Percentiles rank a stretch among this genome's conserved stretches.
Conservation (phyloP, 2,797 vertebrate genomes). For the Cossypha caffra region DNA sequence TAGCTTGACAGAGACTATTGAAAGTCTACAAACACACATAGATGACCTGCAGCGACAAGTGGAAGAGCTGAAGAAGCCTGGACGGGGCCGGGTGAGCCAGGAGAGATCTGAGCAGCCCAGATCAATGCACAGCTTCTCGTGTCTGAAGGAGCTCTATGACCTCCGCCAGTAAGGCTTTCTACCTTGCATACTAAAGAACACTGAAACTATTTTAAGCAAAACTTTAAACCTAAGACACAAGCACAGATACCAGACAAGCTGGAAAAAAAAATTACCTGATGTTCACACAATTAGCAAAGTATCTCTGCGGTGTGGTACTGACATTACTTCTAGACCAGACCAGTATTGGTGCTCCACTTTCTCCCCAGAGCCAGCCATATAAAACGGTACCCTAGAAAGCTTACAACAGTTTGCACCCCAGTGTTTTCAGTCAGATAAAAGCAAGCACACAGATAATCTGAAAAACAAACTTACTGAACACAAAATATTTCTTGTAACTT, state of each 20-base stretch:
- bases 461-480: not conserved
- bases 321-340: not conserved
- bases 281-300: not conserved
- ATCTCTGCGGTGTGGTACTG: not conserved
- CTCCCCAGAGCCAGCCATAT: not conserved
- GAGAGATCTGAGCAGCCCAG: constrained; percentile 80
- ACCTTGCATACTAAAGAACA: not conserved
- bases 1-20: constrained; percentile 91
- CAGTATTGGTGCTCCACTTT: not conserved
- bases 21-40: constrained; percentile 87
- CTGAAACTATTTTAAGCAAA: not conserved
- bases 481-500: not conserved
- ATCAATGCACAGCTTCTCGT: constrained; percentile 85
- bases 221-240: not conserved
- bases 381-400: not conserved
- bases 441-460: not conserved
- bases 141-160: constrained; percentile 92
- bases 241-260: not conserved
- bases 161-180: constrained; percentile 86
- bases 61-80: constrained; percentile 83
- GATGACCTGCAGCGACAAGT: constrained; percentile 90
- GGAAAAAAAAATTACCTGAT: not conserved
- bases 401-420: not conserved
- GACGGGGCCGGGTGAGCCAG: constrained; percentile 71
- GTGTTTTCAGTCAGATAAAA: not conserved